A percentile compares a stretch with the other conserved stretches of the same genome.
Evolutionary conservation across 2,888 invertebrate species (phyloP).

Genomic region (Ametastegia equiseti): DNA sequence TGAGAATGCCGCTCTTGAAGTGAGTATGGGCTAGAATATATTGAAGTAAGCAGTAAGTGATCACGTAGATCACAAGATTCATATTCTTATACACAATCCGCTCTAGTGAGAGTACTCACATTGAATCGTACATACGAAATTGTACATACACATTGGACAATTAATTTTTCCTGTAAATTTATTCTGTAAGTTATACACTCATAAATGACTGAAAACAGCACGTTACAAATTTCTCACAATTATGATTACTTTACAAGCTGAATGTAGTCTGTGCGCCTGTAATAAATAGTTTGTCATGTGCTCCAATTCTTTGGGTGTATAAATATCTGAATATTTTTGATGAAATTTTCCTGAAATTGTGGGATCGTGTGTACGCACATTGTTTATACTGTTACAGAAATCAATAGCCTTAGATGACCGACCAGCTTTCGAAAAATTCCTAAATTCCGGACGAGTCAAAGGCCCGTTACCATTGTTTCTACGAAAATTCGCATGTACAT

Average conservation of each 20-base stretch:
- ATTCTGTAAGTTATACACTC: background rate
- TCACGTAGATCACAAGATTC: background rate
- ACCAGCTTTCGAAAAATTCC: slow-evolving; percentile 6
- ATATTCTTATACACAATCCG: background rate
- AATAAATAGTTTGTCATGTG: too few species aligned
- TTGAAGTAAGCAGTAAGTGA: background rate
- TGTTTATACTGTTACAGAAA: background rate
- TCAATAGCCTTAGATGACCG: background rate
- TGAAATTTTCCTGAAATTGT: too few species aligned
- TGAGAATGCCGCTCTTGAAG: background rate
- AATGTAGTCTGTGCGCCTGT: too few species aligned
- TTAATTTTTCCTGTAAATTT: background rate
- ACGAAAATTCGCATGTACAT: slow-evolving; percentile 45
- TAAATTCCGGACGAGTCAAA: slow-evolving; percentile 3
- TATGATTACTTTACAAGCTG: too few species aligned
- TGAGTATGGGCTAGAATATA: background rate
- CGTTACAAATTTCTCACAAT: too few species aligned
- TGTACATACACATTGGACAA: background rate
- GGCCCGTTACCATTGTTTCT: slow-evolving; percentile 34
- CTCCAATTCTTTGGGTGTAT: too few species aligned
- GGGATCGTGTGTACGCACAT: too few species aligned
- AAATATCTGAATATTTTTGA: too few species aligned
- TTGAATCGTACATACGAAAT: slow-evolving; percentile 7
- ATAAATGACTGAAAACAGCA: too few species aligned
- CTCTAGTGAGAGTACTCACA: background rate